A percentile compares a stretch with the other conserved stretches of the same genome.
phyloP scores from a whole-genome alignment of 64 coral and sea anemone species.

The Porites lutea region DNA sequence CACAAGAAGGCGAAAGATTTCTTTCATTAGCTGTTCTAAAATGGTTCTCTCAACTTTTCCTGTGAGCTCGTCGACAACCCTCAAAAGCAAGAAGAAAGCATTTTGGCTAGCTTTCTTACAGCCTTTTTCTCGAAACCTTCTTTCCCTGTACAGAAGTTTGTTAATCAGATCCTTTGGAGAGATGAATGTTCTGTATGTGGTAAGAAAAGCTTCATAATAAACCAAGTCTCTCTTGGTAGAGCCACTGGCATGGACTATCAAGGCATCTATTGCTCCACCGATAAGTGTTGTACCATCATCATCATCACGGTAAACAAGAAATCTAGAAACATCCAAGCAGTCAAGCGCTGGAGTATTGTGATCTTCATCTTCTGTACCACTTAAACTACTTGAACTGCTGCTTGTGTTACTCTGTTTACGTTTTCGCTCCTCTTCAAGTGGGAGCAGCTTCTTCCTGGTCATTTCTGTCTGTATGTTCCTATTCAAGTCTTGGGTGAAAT shows the following conservation, averaged over 20 bases:
- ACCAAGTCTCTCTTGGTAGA: conserved; percentile 91
- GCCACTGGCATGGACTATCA: conserved; percentile 91
- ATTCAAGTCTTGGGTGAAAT: conserved; percentile 74
- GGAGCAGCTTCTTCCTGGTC: conserved; percentile 69
- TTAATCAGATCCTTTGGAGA: conserved; percentile 85
- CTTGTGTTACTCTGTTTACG: conserved; percentile 72
- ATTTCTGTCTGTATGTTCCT: conserved; percentile 64
- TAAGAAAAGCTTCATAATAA: conserved; percentile 96
- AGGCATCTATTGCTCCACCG: conserved; percentile 96
- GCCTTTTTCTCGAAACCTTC: conserved; percentile 92
- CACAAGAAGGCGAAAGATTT: conserved; percentile 88
- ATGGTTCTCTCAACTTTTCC: conserved; percentile 93
- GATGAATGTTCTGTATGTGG: conserved; percentile 94
- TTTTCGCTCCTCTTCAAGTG: conserved; percentile 67
- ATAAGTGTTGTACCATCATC: conserved; percentile 76
- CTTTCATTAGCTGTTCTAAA: conserved; percentile 94
- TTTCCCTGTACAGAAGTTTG: conserved; percentile 93
- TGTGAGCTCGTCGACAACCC: conserved; percentile 93
- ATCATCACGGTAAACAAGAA: conserved; percentile 91
- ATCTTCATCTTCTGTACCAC: conserved; percentile 90
- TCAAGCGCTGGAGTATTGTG: conserved; percentile 89
- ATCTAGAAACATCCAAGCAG: conserved; percentile 91
- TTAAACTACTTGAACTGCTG: conserved; percentile 73
- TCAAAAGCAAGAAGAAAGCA: conserved; percentile 92
- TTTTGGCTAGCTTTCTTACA: conserved; percentile 98